phyloP scores from a whole-genome alignment of 2,113 vertebrate species.

The Entelurus aequoreus region DNA sequence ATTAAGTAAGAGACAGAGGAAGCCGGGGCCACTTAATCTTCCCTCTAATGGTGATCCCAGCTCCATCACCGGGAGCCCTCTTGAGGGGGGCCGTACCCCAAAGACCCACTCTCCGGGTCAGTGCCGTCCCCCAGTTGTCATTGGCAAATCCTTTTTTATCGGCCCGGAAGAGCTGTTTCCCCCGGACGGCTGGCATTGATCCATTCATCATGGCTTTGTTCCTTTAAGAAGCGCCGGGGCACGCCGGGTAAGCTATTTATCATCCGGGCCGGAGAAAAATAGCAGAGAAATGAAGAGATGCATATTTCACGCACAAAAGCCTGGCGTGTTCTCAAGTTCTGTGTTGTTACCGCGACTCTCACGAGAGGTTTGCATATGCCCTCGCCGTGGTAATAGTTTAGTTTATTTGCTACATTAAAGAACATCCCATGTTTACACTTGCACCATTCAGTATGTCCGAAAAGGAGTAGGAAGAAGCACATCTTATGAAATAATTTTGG shows the following conservation, averaged over 20 bases:
- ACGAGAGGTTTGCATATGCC: slow-evolving; percentile 40
- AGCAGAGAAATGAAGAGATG: slow-evolving; percentile 57
- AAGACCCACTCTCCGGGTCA: slow-evolving; percentile 82
- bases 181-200: slow-evolving; percentile 76
- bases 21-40: slow-evolving; percentile 88
- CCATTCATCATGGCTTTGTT: slow-evolving; percentile 81
- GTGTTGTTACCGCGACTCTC: slow-evolving; percentile 34
- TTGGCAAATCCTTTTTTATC: slow-evolving; percentile 83
- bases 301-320: slow-evolving; percentile 64
- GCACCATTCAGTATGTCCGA: no score
- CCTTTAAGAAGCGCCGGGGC: slow-evolving; percentile 80
- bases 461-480: no score
- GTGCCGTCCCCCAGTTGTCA: slow-evolving; percentile 81
- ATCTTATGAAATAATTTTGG: no score
- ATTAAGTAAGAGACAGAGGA: slow-evolving; percentile 82
- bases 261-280: slow-evolving; percentile 62
- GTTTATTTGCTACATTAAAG: not conserved
- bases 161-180: slow-evolving; percentile 73
- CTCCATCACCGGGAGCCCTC: slow-evolving; percentile 77
- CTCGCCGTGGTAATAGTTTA: slow-evolving; percentile 4
- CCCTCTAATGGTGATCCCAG: slow-evolving; percentile 83
- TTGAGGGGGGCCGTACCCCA: slow-evolving; percentile 74
- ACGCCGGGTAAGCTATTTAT: slow-evolving; percentile 76
- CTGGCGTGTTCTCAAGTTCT: slow-evolving; percentile 49
- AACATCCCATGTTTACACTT: no score